These are phyloP conservation scores for Channa maculata DNA, from an alignment of 2,113 vertebrate genomes.

Conservation along the genomic window DNA sequence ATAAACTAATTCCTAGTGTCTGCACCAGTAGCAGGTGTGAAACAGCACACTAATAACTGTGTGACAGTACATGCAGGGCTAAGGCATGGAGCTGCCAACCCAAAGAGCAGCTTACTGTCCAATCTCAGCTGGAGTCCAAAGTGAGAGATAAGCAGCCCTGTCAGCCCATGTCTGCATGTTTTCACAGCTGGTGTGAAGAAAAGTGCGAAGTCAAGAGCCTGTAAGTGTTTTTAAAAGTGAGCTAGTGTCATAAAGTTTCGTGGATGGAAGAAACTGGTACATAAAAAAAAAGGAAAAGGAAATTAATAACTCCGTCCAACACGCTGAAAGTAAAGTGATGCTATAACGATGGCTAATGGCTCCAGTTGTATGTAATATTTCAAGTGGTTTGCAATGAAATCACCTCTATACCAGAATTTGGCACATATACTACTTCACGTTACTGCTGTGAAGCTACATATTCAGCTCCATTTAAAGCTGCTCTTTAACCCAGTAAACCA, in stretches of 20 bases:
- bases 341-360: no score
- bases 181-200: constrained; percentile 12
- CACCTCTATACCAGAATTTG: no score
- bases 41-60: neutral
- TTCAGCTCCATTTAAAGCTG: no score
- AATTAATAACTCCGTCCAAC: neutral
- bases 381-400: no score
- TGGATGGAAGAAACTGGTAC: constrained; percentile 3
- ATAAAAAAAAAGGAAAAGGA: no score
- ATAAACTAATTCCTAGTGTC: neutral
- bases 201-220: constrained; percentile 13
- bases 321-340: neutral
- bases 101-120: constrained; percentile 23
- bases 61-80: constrained; percentile 11
- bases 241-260: neutral
- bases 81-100: constrained; percentile 12
- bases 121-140: constrained; percentile 23
- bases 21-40: constrained; percentile 3
- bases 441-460: no score
- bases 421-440: no score
- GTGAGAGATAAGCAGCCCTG: constrained; percentile 32
- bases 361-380: no score
- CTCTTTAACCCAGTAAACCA: no score
- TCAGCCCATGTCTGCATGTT: constrained; percentile 8
- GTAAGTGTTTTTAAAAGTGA: neutral